Evolutionary conservation across 37 sponge, comb jelly and placozoan species (phyloP).

Genomic region (Cliona cf. orientalis): DNA sequence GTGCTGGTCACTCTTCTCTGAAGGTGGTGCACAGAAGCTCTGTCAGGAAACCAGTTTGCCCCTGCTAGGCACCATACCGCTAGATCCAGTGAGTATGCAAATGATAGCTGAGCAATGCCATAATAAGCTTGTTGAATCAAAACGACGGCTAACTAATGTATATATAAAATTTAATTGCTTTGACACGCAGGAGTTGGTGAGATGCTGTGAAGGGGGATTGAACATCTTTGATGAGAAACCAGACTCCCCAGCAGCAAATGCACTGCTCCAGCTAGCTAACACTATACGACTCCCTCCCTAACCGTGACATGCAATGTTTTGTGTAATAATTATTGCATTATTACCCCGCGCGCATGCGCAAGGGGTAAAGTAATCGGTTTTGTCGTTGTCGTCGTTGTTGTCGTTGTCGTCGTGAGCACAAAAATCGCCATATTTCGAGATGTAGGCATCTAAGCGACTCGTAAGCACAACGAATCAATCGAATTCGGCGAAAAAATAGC

Average conservation of each 20-base stretch:
- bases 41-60: conserved; percentile 58
- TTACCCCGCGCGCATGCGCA: too few relatives aligned
- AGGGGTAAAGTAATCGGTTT: too few relatives aligned
- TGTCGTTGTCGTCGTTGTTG: too few relatives aligned
- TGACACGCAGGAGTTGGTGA: conserved; percentile 57
- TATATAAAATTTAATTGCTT: neutral
- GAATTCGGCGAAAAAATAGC: too few relatives aligned
- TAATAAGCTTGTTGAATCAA: neutral
- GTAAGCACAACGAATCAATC: too few relatives aligned
- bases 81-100: conserved; percentile 85
- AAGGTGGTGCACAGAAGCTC: conserved; percentile 44
- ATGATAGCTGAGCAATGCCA: neutral
- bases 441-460: too few relatives aligned
- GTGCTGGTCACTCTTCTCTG: conserved; percentile 32
- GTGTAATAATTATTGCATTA: too few relatives aligned
- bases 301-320: too few relatives aligned
- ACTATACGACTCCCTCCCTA: too few relatives aligned
- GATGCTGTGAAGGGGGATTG: conserved; percentile 64
- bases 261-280: conserved; percentile 38
- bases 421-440: too few relatives aligned
- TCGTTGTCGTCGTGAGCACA: too few relatives aligned
- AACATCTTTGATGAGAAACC: conserved; percentile 49
- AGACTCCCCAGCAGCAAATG: conserved; percentile 36
- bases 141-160: neutral
- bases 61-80: conserved; percentile 63